Conservation (phyloP, 1,140 invertebrate species). For the Caenorhabditis inopinata region DNA sequence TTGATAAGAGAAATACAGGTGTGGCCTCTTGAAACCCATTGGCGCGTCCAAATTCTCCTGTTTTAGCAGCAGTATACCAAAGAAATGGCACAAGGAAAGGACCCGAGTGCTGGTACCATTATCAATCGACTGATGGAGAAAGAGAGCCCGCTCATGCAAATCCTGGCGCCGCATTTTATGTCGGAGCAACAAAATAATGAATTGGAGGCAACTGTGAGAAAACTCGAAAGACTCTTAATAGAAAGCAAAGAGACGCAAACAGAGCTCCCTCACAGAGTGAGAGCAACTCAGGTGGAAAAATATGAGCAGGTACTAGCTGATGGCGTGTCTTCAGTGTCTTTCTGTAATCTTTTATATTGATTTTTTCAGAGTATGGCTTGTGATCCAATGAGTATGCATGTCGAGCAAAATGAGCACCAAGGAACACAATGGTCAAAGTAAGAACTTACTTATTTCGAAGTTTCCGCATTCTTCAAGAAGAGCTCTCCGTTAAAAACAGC, state of each 20-base stretch:
- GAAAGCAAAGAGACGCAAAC: conserved; percentile 60
- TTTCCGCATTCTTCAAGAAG: too few relatives aligned
- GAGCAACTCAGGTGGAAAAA: conserved; percentile 10
- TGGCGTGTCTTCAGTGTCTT: too few relatives aligned
- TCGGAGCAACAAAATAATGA: conserved; percentile 58
- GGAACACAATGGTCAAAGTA: conserved; percentile 38
- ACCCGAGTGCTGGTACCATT: conserved; percentile 42
- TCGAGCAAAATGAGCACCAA: background rate
- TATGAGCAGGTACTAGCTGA: conserved; percentile 17
- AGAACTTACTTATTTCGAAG: background rate
- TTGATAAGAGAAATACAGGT: conserved; percentile 54
- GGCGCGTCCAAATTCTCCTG: too few relatives aligned
- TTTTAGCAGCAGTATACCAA: conserved; percentile 58
- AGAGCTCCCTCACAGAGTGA: conserved; percentile 31
- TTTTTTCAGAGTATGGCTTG: conserved; percentile 43
- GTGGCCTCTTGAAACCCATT: too few relatives aligned
- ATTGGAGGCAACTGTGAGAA: conserved; percentile 53
- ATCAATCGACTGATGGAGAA: conserved; percentile 56
- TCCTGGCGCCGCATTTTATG: conserved; percentile 58
- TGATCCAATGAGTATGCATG: conserved; percentile 40
- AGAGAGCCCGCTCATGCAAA: conserved; percentile 57
- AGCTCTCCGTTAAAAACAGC: too few relatives aligned
- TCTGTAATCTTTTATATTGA: background rate
- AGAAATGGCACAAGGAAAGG: conserved; percentile 52
- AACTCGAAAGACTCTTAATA: conserved; percentile 52